Evolutionary conservation across 2,888 invertebrate genomes (phyloP).

Genomic region (Apodemia duryi): DNA sequence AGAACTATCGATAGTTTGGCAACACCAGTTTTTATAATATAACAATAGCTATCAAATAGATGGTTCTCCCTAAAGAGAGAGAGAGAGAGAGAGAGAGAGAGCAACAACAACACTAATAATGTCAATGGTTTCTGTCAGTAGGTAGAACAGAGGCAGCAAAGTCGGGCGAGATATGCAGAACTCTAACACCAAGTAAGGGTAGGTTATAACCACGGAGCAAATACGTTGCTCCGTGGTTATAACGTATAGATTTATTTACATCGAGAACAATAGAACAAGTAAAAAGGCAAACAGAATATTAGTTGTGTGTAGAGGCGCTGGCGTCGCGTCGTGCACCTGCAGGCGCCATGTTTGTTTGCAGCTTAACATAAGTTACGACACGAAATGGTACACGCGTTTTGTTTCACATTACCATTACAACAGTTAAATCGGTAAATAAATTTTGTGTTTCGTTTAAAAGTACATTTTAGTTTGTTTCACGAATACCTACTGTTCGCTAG

Average conservation of each 20-base stretch:
- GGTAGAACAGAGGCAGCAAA: no score
- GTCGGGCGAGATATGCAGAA: no score
- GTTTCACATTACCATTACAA: neutral
- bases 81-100: no score
- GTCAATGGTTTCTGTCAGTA: no score
- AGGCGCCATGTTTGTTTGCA: conserved; percentile 1
- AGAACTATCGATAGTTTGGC: no score
- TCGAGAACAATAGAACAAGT: neutral
- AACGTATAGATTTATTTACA: neutral
- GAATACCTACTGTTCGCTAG: neutral
- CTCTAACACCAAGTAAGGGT: no score
- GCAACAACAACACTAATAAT: no score
- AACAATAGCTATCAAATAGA: no score
- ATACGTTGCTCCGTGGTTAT: no score
- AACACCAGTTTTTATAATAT: no score
- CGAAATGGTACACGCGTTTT: neutral
- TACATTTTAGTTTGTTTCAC: neutral
- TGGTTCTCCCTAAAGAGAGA: no score
- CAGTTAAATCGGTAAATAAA: neutral
- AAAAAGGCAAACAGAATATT: neutral
- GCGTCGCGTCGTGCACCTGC: conserved; percentile 2
- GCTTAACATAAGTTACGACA: neutral
- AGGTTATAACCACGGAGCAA: no score
- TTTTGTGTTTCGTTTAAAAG: neutral
- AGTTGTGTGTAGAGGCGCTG: neutral